Evolutionary conservation across 37 sponge, comb jelly and placozoan genomes (phyloP).

Genomic region (Hormiphora californensis): DNA sequence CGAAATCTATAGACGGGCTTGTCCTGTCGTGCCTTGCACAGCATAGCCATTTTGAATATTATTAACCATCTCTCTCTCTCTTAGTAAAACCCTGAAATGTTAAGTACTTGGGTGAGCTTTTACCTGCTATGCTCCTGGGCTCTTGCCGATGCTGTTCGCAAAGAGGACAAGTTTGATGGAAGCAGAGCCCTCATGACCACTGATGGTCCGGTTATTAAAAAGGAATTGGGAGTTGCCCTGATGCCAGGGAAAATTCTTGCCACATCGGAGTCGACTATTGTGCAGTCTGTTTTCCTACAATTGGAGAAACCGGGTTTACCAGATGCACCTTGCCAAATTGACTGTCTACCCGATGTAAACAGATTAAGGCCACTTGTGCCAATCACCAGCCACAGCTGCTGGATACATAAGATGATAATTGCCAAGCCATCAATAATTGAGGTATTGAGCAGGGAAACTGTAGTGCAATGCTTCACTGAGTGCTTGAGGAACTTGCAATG

Average conservation of each 20-base stretch:
- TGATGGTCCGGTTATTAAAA: neutral
- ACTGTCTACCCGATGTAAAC: neutral
- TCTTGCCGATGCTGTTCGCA: no score
- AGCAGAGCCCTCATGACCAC: neutral
- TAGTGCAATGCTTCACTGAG: neutral
- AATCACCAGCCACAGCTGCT: neutral
- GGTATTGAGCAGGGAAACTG: neutral
- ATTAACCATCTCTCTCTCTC: no score
- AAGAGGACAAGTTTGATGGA: no score
- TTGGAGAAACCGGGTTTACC: neutral
- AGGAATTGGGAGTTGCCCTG: slow-evolving; percentile 4
- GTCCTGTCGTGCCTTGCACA: no score
- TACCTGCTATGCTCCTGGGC: no score
- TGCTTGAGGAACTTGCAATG: neutral
- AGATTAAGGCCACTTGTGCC: neutral
- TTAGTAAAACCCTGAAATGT: no score
- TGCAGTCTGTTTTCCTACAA: neutral
- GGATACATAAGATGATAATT: neutral
- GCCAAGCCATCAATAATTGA: neutral
- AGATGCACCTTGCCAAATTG: neutral
- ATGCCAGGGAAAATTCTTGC: neutral
- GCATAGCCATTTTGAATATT: no score
- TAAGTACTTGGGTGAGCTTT: no score
- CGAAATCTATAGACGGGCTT: no score
- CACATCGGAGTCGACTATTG: neutral